Evolutionary conservation across 2,888 invertebrate genomes (phyloP), one percentile per base, ranked within the genome.

Genomic region (Drosophila macrospina): DNA sequence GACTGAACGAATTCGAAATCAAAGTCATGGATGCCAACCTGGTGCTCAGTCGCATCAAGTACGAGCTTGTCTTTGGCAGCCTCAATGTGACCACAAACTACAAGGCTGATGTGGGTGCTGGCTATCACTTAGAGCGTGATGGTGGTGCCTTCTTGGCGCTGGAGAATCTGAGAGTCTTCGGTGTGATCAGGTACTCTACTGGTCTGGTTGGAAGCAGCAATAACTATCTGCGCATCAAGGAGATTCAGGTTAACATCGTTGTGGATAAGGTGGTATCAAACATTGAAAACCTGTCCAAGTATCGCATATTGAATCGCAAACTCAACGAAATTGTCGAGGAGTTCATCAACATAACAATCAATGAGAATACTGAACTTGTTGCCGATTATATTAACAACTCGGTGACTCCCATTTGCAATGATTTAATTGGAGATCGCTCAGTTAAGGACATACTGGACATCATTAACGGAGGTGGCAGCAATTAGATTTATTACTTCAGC

Each of bases 271-370:
- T 88, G 2, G 74, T 76, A 1, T 91, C 90, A 0, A 41, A 91
- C 4, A 87, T 91, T 62, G 83, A 82, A 8, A 90, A 89, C 60
- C 74, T 91, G 0, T 78, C 89, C 6, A 78, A 79, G 15, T 69
- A 85, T 24, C 66, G 72, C 28, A 79, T 89, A 15, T 34, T 91
- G 44, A 91, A 91, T 45, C 69, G 74, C 4, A 89, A 90, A 59
- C 32, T 90, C 4, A 91, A 91, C 62, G 81, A 90, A 24, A 39
- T 91, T 13, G 55, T 91, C 52, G 91, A 89, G 69, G 91, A 91
- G 60, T 81, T 86, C 59, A 70, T 91, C 42, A 60, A 65, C 47
- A 28, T 91, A 28, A 68, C 75, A 4, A 61, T 91, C 37, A 91
- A 91, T 60, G 91, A 91, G 15, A 91, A 91, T 64, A 86, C 88